These are phyloP conservation scores for Drosophila cognata DNA, from an alignment of 2,888 invertebrate species.

Conservation along the genomic window DNA sequence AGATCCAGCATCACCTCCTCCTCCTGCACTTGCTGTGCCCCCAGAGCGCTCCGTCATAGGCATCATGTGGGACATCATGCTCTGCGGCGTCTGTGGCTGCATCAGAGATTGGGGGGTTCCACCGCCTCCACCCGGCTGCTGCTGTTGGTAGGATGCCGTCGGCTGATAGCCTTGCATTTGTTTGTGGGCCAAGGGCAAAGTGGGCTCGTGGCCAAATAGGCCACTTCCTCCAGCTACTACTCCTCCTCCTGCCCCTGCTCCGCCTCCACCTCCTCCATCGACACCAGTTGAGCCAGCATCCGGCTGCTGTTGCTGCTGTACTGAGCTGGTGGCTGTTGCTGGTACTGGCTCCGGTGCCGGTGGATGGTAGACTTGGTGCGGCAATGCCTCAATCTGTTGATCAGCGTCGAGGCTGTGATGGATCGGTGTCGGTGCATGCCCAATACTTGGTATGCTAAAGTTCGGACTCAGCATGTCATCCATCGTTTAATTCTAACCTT, in stretches of 20 bases:
- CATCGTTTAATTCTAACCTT: slow-evolving; percentile 85
- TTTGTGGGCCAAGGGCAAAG: slow-evolving; percentile 88
- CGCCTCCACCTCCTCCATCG: slow-evolving; percentile 61
- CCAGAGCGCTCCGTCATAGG: slow-evolving; percentile 85
- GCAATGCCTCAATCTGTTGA: slow-evolving; percentile 90
- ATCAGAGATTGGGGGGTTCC: slow-evolving; percentile 93
- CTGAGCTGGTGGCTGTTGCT: slow-evolving; percentile 11
- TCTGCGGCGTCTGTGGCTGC: slow-evolving; percentile 96
- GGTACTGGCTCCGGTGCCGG: slow-evolving; percentile 86
- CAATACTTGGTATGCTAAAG: slow-evolving; percentile 95
- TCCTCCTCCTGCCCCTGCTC: slow-evolving; percentile 1
- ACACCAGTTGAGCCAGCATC: slow-evolving; percentile 47
- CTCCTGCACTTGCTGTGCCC: slow-evolving; percentile 26
- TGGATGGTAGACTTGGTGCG: slow-evolving; percentile 92
- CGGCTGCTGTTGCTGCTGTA: slow-evolving; percentile 41
- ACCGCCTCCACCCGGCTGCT: slow-evolving; percentile 59
- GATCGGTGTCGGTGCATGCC: slow-evolving; percentile 88
- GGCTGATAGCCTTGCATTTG: slow-evolving; percentile 91
- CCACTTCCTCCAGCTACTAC: slow-evolving; percentile 51
- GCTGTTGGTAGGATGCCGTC: slow-evolving; percentile 82
- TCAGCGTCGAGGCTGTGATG: slow-evolving; percentile 95
- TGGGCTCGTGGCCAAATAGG: slow-evolving; percentile 70
- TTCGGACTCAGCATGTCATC: slow-evolving; percentile 97
- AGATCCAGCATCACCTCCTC: slow-evolving; percentile 52
- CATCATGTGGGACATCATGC: slow-evolving; percentile 93